These are phyloP conservation scores for Strigamia transsilvanica DNA, from an alignment of 2,888 invertebrate genomes.

Conservation along the genomic window DNA sequence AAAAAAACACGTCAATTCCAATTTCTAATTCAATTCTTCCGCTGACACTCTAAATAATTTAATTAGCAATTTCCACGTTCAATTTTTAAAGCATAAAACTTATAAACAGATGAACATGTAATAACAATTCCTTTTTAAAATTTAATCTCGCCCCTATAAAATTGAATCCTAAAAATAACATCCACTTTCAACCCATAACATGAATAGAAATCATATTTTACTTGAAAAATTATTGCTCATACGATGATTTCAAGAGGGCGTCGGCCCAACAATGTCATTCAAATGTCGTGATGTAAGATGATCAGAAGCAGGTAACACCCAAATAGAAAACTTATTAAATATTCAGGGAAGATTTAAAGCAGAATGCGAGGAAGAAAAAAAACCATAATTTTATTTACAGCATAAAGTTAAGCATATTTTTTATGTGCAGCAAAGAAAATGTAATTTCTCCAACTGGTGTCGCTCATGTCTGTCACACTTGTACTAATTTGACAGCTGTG, in stretches of 20 bases:
- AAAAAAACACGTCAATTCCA: slow-evolving; percentile 12
- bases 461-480: slow-evolving; percentile 35
- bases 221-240: slow-evolving; percentile 28
- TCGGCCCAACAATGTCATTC: slow-evolving; percentile 7
- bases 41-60: slow-evolving; percentile 37
- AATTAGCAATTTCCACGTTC: slow-evolving; percentile 8
- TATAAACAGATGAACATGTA: not conserved
- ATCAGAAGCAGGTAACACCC: slow-evolving; percentile 41
- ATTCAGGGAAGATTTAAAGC: not conserved
- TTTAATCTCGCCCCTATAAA: not conserved
- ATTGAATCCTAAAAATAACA: slow-evolving; percentile 3
- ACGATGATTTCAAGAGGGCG: slow-evolving; percentile 8
- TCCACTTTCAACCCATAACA: not conserved
- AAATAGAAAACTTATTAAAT: not conserved
- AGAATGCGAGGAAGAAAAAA: not conserved
- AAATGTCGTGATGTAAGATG: slow-evolving; percentile 3
- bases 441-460: slow-evolving; percentile 32
- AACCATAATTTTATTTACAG: too few relatives aligned
- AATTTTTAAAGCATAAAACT: not conserved
- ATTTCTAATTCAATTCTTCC: slow-evolving; percentile 17
- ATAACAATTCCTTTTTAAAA: not conserved
- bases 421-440: slow-evolving; percentile 4
- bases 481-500: slow-evolving; percentile 48
- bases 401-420: slow-evolving; percentile 6
- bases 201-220: slow-evolving; percentile 29